These are phyloP conservation scores for Kryptolebias marmoratus DNA, from an alignment of 2,113 vertebrate species.

Conservation along the genomic window DNA sequence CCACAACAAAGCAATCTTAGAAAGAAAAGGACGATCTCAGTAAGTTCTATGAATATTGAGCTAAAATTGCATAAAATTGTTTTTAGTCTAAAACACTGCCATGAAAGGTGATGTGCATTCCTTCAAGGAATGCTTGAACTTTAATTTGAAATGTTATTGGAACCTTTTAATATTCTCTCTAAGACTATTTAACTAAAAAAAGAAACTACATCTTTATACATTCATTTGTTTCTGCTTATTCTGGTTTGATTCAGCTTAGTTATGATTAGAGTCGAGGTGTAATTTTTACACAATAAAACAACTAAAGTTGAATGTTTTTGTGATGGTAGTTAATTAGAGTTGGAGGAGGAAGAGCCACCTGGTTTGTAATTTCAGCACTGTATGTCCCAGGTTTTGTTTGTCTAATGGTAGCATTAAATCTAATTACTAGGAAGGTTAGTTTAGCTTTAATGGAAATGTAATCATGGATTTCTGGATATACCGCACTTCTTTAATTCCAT, in stretches of 20 bases:
- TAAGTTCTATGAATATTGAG: too few relatives aligned
- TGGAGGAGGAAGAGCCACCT: background rate
- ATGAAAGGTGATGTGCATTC: too few relatives aligned
- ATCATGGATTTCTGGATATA: slow-evolving; percentile 34
- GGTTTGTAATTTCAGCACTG: background rate
- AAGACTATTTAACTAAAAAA: background rate
- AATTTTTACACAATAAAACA: too few relatives aligned
- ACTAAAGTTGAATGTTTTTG: background rate
- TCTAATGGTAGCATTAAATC: slow-evolving; percentile 4
- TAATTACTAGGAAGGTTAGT: background rate
- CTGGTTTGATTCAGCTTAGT: too few relatives aligned
- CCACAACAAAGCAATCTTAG: too few relatives aligned
- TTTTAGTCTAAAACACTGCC: too few relatives aligned
- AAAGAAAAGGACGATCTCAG: too few relatives aligned
- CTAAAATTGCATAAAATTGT: too few relatives aligned
- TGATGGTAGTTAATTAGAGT: background rate
- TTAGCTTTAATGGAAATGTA: slow-evolving; percentile 38
- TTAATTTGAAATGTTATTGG: background rate
- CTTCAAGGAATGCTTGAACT: background rate
- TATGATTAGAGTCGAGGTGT: too few relatives aligned
- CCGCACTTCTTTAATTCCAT: slow-evolving; percentile 43
- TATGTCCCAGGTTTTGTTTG: background rate
- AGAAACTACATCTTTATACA: background rate
- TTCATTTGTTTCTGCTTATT: too few relatives aligned
- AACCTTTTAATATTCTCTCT: background rate